phyloP scores from a whole-genome alignment of 2,888 invertebrate genomes.

The Dysmachus trigonus region DNA sequence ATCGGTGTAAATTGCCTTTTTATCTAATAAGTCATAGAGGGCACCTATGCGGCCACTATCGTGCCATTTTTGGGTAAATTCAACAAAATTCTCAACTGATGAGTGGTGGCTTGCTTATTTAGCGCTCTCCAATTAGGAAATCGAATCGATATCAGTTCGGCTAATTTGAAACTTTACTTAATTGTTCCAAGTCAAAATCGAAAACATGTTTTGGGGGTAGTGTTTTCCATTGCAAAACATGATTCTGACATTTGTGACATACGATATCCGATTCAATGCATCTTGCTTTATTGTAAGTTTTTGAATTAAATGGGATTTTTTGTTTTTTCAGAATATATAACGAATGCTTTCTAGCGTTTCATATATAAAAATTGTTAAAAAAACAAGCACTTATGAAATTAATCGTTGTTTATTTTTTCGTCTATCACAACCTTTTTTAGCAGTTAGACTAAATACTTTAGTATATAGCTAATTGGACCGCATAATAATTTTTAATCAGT shows the following conservation, averaged over 20 bases:
- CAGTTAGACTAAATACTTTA: too few species aligned
- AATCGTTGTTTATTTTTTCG: too few species aligned
- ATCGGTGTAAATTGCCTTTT: background rate
- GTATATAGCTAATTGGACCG: too few species aligned
- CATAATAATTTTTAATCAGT: too few species aligned
- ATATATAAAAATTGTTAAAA: too few species aligned
- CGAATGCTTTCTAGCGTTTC: too few species aligned
- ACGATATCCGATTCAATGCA: background rate
- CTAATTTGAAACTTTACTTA: slow-evolving; percentile 8
- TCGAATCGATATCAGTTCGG: background rate
- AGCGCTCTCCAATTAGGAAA: background rate
- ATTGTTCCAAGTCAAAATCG: slow-evolving; percentile 8
- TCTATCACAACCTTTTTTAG: too few species aligned
- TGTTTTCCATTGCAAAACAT: slow-evolving; percentile 3
- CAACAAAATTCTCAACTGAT: background rate
- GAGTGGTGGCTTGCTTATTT: background rate
- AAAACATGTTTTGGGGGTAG: slow-evolving; percentile 16
- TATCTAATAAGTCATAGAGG: background rate
- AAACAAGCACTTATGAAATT: too few species aligned
- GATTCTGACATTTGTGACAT: background rate
- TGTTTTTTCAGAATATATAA: too few species aligned
- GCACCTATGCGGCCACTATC: background rate
- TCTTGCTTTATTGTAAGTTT: too few species aligned
- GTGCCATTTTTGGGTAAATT: background rate
- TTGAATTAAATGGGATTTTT: background rate